Percentiles rank a stretch among this genome's conserved stretches.
These are phyloP conservation scores for Spinus olivaceus DNA, from an alignment of 2,797 vertebrate species.

Conservation along the genomic window DNA sequence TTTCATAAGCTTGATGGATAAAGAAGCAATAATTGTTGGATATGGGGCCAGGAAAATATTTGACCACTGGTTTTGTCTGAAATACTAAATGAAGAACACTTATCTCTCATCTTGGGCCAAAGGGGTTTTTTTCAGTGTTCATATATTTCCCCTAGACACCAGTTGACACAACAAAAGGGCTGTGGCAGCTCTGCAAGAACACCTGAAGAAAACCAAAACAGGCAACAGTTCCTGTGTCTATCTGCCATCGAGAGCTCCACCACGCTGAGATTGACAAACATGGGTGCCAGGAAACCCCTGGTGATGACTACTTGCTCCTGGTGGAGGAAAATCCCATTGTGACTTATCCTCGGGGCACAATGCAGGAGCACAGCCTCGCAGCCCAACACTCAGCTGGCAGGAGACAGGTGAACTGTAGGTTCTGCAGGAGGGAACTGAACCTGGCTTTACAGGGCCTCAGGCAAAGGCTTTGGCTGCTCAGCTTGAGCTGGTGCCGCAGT, in stretches of 20 bases:
- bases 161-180: background rate
- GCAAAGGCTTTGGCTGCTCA: background rate
- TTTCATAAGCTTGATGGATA: slow-evolving; percentile 27
- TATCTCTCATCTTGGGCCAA: background rate
- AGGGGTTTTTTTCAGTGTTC: background rate
- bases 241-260: accelerated
- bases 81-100: slow-evolving; percentile 10
- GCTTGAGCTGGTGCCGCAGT: background rate
- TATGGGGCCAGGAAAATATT: slow-evolving; percentile 28
- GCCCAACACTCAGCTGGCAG: background rate
- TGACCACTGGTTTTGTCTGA: slow-evolving; percentile 39
- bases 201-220: accelerated
- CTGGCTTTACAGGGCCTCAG: background rate
- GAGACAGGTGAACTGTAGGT: background rate
- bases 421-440: background rate
- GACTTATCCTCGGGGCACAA: accelerated
- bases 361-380: background rate
- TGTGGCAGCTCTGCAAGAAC: background rate
- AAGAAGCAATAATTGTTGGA: slow-evolving; percentile 38
- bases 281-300: background rate
- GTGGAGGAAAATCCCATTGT: background rate
- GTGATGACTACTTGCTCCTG: background rate
- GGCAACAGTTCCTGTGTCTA: background rate
- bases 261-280: accelerated
- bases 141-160: background rate